Conservation (phyloP, 2,113 vertebrate genomes). For the Diadophis punctatus region DNA sequence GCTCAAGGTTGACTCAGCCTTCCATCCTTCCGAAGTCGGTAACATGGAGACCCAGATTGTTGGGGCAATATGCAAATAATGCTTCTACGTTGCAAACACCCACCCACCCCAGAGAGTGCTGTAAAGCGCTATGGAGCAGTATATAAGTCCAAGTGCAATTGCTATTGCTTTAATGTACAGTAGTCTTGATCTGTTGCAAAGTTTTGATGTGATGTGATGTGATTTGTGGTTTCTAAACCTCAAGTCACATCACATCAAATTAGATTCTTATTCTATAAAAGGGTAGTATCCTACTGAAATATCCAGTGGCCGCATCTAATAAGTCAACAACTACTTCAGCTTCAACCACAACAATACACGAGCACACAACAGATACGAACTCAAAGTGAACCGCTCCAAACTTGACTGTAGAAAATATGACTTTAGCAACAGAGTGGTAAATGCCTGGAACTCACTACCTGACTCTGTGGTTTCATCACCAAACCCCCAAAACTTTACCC, state of each 20-base stretch:
- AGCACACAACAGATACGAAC: no score
- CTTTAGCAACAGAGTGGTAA: no score
- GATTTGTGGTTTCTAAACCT: not conserved
- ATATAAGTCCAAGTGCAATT: not conserved
- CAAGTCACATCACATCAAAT: not conserved
- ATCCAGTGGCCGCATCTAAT: not conserved
- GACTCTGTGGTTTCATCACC: no score
- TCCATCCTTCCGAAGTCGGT: not conserved
- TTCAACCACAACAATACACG: no score
- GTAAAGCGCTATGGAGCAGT: not conserved
- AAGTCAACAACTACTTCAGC: no score
- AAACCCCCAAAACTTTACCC: no score
- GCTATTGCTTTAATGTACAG: not conserved
- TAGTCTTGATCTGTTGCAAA: not conserved
- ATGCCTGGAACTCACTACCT: no score
- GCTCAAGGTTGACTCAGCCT: not conserved
- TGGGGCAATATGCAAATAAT: not conserved
- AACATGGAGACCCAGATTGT: not conserved
- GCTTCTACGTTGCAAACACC: not conserved
- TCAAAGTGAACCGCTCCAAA: no score
- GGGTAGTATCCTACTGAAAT: not conserved
- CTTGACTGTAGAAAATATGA: no score
- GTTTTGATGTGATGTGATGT: not conserved
- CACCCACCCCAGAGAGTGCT: not conserved
- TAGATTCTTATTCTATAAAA: not conserved